phyloP scores from a whole-genome alignment of 2,797 vertebrate species.

The Balearica regulorum region DNA sequence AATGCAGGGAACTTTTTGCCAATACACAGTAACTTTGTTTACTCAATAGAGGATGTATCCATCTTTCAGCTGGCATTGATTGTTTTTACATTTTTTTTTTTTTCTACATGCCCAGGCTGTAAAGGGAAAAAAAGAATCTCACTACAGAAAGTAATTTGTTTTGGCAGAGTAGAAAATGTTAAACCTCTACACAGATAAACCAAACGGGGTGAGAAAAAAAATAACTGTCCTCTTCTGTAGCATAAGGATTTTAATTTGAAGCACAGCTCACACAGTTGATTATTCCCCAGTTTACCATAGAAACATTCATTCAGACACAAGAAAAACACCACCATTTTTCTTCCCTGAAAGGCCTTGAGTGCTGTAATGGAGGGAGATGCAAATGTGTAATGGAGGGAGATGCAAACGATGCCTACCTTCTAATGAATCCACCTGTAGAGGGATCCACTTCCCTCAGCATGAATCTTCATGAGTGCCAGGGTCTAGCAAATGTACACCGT shows the following conservation, averaged over 20 bases:
- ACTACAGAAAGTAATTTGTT: not conserved
- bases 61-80: conserved; percentile 51
- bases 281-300: not conserved
- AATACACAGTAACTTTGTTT: conserved; percentile 55
- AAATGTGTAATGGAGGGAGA: not conserved
- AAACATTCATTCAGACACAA: not conserved
- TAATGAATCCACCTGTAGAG: not conserved
- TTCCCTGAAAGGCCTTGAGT: not conserved
- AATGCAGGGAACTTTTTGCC: conserved; percentile 44
- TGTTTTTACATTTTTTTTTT: not conserved
- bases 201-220: not conserved
- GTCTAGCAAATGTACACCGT: not conserved
- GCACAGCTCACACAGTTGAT: not conserved
- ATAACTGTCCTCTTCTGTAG: not conserved
- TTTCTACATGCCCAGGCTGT: not conserved
- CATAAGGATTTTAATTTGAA: not conserved
- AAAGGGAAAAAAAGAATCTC: not conserved
- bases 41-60: conserved; percentile 6
- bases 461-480: not conserved
- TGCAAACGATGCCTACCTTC: not conserved
- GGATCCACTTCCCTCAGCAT: not conserved
- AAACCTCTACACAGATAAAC: not conserved
- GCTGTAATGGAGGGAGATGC: not conserved
- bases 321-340: not conserved
- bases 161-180: not conserved